Percentiles rank a stretch among this genome's conserved stretches.
Evolutionary conservation across 2,113 vertebrate species (phyloP).

Genomic region (Coregonus clupeaformis): DNA sequence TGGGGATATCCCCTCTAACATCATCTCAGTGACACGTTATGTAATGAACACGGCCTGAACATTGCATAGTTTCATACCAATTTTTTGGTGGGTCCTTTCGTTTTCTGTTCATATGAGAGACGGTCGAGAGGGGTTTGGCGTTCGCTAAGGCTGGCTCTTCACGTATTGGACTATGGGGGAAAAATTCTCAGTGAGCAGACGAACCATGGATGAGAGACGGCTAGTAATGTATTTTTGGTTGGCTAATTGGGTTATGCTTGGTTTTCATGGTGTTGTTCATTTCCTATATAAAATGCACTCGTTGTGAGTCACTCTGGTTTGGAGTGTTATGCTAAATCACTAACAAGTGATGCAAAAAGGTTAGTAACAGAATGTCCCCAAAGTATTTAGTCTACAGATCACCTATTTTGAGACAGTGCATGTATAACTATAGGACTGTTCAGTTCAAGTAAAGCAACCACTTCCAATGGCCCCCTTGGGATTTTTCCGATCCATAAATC

Average conservation of each 20-base stretch:
- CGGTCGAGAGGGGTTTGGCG: neutral
- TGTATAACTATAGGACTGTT: neutral
- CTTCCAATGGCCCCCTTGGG: neutral
- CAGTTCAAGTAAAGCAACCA: neutral
- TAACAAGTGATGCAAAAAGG: neutral
- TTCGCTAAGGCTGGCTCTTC: constrained; percentile 6
- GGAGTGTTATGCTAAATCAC: neutral
- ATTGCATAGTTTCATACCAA: neutral
- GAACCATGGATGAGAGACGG: no score
- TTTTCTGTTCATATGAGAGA: no score
- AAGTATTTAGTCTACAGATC: no score
- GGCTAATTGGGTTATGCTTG: constrained; percentile 18
- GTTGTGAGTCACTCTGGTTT: neutral
- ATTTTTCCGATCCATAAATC: neutral
- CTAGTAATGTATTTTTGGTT: neutral
- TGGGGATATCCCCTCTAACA: constrained; percentile 33
- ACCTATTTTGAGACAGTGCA: neutral
- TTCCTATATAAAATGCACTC: constrained; percentile 29
- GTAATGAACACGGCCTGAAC: neutral
- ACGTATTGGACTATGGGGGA: constrained; percentile 37
- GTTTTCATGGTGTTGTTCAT: constrained; percentile 24
- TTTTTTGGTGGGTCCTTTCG: neutral
- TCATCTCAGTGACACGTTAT: neutral
- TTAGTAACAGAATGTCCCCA: neutral
- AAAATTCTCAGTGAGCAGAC: constrained; percentile 42